These are phyloP conservation scores for Tringa solitaria DNA, from an alignment of 2,113 vertebrate genomes.

Conservation along the genomic window DNA sequence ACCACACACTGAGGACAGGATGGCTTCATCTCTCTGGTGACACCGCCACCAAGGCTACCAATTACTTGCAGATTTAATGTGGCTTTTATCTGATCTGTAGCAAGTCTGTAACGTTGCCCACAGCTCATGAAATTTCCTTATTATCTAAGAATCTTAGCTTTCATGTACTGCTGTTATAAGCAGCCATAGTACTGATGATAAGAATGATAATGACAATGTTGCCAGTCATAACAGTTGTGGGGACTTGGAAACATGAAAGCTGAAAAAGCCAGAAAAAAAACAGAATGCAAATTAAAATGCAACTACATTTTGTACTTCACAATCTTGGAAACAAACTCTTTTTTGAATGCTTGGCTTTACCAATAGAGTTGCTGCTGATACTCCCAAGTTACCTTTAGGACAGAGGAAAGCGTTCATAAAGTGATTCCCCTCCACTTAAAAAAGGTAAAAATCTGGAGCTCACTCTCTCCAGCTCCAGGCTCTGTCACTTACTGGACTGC, in stretches of 20 bases:
- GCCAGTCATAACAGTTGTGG: not conserved
- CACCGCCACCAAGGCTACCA: not conserved
- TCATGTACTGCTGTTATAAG: not conserved
- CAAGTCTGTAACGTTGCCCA: not conserved
- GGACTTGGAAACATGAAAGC: not conserved
- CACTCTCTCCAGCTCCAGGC: not conserved
- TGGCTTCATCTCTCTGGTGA: not conserved
- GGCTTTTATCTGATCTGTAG: constrained; percentile 15
- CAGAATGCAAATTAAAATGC: not conserved
- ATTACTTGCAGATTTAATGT: not conserved
- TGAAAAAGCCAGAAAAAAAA: not conserved
- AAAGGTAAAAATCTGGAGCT: not conserved
- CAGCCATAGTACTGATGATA: not conserved
- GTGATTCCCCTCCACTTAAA: not conserved
- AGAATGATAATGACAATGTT: not conserved
- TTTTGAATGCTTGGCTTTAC: not conserved
- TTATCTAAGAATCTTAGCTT: constrained; percentile 31
- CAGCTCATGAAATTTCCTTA: not conserved
- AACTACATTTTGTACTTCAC: not conserved
- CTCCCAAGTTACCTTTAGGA: not conserved
- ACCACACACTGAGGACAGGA: not conserved
- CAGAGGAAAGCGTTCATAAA: not conserved
- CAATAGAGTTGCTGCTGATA: not conserved
- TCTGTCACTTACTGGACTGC: not conserved
- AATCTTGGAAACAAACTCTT: not conserved